Evolutionary conservation across 2,888 invertebrate genomes (phyloP).

Genomic region (Tigriopus californicus): DNA sequence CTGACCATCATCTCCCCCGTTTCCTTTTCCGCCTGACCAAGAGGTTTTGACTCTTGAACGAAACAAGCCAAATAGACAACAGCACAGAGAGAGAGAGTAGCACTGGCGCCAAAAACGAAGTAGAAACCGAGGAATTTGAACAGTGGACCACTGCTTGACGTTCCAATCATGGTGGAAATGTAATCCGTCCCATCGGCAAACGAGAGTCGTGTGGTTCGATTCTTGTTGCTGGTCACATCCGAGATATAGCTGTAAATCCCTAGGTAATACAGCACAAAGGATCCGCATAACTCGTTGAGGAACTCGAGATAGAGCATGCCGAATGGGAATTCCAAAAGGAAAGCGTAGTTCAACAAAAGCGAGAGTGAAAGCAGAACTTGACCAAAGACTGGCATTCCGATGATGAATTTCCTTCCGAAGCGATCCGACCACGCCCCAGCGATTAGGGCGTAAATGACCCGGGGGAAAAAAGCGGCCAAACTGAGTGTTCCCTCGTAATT

Average conservation of each 20-base stretch:
- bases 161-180: slow-evolving; percentile 1
- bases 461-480: background rate
- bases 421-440: slow-evolving; percentile 20
- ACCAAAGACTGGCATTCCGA: slow-evolving; percentile 16
- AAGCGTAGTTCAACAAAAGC: slow-evolving; percentile 4
- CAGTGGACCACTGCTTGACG: slow-evolving; percentile 5
- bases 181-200: slow-evolving; percentile 17
- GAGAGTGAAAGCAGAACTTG: slow-evolving; percentile 15
- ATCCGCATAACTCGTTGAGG: background rate
- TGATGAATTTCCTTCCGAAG: slow-evolving; percentile 19
- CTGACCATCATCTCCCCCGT: background rate
- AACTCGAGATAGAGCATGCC: slow-evolving; percentile 2
- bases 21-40: background rate
- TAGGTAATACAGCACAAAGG: background rate
- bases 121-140: background rate
- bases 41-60: background rate
- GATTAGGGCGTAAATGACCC: slow-evolving; percentile 14
- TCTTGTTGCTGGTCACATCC: slow-evolving; percentile 14
- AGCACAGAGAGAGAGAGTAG: background rate
- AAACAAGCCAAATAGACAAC: background rate
- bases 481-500: slow-evolving; percentile 17
- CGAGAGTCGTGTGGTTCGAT: slow-evolving; percentile 18
- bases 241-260: slow-evolving; percentile 18
- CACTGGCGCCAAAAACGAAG: background rate
- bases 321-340: background rate